Percentiles rank a stretch among this genome's conserved stretches.
These are phyloP conservation scores for Dicaeum eximium DNA, from an alignment of 2,113 vertebrate species.

Conservation along the genomic window DNA sequence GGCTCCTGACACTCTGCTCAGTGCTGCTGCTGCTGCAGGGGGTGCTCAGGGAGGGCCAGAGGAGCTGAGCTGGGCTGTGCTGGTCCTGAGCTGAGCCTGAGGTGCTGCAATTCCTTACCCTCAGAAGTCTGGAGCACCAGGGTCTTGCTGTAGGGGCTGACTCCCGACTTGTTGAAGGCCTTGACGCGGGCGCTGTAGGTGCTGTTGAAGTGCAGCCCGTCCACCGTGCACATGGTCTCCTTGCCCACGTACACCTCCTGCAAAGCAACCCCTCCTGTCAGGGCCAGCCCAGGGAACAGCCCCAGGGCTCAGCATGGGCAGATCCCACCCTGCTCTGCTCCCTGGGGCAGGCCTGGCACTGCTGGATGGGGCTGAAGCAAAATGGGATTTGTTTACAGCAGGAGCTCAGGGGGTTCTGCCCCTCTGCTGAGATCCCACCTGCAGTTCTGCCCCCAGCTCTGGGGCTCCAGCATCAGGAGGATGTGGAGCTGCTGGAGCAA, in stretches of 20 bases:
- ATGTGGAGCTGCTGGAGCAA: background rate
- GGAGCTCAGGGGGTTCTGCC: background rate
- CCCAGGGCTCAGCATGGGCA: fast-evolving
- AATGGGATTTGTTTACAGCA: background rate
- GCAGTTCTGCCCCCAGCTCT: background rate
- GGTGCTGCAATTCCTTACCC: conserved; percentile 77
- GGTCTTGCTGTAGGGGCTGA: conserved; percentile 98
- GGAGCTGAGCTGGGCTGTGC: conserved; percentile 29
- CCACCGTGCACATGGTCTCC: conserved; percentile 98
- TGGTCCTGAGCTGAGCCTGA: conserved; percentile 1
- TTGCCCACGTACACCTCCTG: conserved; percentile 98
- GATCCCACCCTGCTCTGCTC: background rate
- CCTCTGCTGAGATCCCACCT: background rate
- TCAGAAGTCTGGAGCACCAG: conserved; percentile 96
- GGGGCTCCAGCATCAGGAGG: fast-evolving
- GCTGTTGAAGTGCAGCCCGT: conserved; percentile 98
- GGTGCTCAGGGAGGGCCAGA: background rate
- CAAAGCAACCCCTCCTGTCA: background rate
- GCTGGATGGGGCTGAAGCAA: background rate
- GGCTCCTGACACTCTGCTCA: background rate
- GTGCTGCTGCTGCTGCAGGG: background rate
- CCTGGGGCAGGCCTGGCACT: fast-evolving
- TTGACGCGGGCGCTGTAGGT: conserved; percentile 93
- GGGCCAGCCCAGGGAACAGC: background rate
- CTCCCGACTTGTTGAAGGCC: conserved; percentile 93